Percentiles rank a stretch among this genome's conserved stretches.
These are phyloP conservation scores for Trissolcus brochymenae DNA, from an alignment of 2,888 invertebrate genomes.

Conservation along the genomic window DNA sequence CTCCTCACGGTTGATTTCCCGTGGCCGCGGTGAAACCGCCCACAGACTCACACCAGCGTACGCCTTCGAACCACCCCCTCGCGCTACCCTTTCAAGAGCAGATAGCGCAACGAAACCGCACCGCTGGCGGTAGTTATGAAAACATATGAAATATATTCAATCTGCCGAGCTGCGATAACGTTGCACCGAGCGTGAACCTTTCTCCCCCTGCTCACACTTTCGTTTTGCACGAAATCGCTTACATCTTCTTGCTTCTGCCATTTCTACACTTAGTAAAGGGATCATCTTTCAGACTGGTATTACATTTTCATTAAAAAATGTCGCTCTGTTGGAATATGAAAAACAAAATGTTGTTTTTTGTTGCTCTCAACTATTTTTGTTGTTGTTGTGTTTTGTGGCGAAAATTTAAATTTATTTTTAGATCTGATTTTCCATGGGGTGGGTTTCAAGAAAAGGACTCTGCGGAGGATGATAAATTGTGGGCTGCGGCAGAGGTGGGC, in stretches of 20 bases:
- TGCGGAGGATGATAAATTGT: too few species aligned
- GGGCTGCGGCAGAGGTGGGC: slow-evolving; percentile 46
- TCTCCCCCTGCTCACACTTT: slow-evolving; percentile 37
- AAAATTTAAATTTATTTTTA: too few species aligned
- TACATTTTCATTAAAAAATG: neutral
- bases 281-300: slow-evolving; percentile 6
- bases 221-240: slow-evolving; percentile 31
- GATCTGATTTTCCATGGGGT: too few species aligned
- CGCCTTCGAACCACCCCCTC: slow-evolving; percentile 50
- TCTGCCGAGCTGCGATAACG: slow-evolving; percentile 59
- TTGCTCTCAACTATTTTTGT: too few species aligned
- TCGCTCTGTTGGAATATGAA: neutral
- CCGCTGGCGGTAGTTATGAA: slow-evolving; percentile 72
- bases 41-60: slow-evolving; percentile 53
- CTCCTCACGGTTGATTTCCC: slow-evolving; percentile 78
- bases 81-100: slow-evolving; percentile 44
- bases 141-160: slow-evolving; percentile 75
- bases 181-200: slow-evolving; percentile 60
- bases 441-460: too few species aligned
- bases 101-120: slow-evolving; percentile 62
- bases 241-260: slow-evolving; percentile 33
- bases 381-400: too few species aligned
- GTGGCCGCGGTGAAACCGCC: slow-evolving; percentile 71
- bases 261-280: slow-evolving; percentile 19
- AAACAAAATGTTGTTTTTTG: too few species aligned